A percentile compares a stretch with the other conserved stretches of the same genome.
phyloP scores from a whole-genome alignment of 2,888 invertebrate species.

The Drosophila fungiperda region DNA sequence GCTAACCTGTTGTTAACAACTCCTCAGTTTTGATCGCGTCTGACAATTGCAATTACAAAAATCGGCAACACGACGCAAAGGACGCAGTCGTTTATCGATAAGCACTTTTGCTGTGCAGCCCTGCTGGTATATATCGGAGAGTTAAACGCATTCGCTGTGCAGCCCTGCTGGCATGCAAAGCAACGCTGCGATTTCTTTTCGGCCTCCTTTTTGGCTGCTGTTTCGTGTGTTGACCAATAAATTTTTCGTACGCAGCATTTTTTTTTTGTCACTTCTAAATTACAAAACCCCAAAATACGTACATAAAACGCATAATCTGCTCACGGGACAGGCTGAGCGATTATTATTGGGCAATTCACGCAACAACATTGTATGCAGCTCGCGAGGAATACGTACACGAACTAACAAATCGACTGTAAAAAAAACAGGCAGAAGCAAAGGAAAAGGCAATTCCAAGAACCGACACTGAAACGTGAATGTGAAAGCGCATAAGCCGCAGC shows the following conservation, averaged over 20 bases:
- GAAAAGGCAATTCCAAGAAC: conserved; percentile 49
- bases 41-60: conserved; percentile 6
- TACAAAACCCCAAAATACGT: conserved; percentile 58
- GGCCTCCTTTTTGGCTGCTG: conserved; percentile 68
- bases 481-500: conserved; percentile 59
- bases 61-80: conserved; percentile 7
- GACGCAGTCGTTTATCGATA: not conserved
- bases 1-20: not conserved
- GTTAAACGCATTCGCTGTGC: not conserved
- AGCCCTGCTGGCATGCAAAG: conserved; percentile 23
- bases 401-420: conserved; percentile 41
- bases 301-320: conserved; percentile 36
- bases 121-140: not conserved
- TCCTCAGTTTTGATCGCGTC: conserved; percentile 17
- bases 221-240: conserved; percentile 77
- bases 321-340: conserved; percentile 40
- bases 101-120: conserved; percentile 18
- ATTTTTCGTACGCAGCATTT: conserved; percentile 69
- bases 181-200: conserved; percentile 67
- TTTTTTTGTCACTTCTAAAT: conserved; percentile 61
- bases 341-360: conserved; percentile 23
- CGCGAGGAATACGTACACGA: conserved; percentile 45
- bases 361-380: conserved; percentile 32
- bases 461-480: conserved; percentile 56
- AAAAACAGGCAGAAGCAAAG: conserved; percentile 50